Base-by-base conservation (phyloP, 2,797 vertebrate species). In the Synaphobranchus kaupii region DNA sequence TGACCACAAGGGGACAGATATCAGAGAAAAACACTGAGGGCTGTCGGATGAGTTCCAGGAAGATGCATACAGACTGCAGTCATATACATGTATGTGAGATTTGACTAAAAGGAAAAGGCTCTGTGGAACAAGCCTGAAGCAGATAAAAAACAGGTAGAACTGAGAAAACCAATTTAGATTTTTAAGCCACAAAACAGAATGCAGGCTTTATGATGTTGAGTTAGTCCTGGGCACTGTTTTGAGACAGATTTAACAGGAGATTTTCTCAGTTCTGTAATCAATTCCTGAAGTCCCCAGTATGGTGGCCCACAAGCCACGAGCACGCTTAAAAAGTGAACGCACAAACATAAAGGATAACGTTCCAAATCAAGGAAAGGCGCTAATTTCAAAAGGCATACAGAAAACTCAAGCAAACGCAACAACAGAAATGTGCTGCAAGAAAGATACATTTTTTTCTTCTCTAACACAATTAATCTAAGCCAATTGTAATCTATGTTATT, bases 161-260 rank as follows among this genome's bases (percentile, higher is more conserved):
- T 20, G 68, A 60, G 84, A 83, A 87, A 87, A 87, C 66, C 68
- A 73, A 87, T 84, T 63, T 87, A 68, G 66, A 87, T 78, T 80
- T 78, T 8, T 3, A 17, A 28, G 17, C 20, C 7, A 87, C 52
- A 87, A 87, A 78, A 50, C 34, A 44, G 25, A 39, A 39, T 31
- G 34, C n/a, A 66, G n/a, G 60, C 6, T 87, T 50, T 87, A 8
- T 12, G 68, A 12, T 58, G 10, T 25, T 80, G 31, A 63, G 25
- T 68, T 56, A 34, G 60, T 34, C 48, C 48, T 54, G 66, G 60
- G 71, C 48, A 17, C 4, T 52, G 15, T 82, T 82, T 34, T 66
- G 81, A 73, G 60, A 12, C 28, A 83, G 47, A 84, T 12, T 52
- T 54, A 78, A 86, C 9, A 47, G 84, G 47, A 71, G 44, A 28